Conservation (phyloP, 2,797 vertebrate species). For the Pempheris klunzingeri region DNA sequence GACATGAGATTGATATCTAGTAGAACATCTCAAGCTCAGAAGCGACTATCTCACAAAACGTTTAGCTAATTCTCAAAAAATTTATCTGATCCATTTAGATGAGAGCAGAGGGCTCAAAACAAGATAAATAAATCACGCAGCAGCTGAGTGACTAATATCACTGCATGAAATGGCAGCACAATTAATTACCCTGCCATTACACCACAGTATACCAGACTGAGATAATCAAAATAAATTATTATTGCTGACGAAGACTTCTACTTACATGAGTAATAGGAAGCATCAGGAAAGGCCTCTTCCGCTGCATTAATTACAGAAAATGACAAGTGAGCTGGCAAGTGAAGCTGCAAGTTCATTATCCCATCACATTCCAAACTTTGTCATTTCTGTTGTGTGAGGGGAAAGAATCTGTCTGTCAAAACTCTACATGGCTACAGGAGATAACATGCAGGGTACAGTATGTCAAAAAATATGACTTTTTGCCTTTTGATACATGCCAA, state of each 20-base stretch:
- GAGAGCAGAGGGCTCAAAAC: not conserved
- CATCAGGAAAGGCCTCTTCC: constrained; percentile 86
- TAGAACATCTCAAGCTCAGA: too few relatives aligned
- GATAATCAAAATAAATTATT: constrained; percentile 11
- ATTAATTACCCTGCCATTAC: not conserved
- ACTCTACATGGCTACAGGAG: too few relatives aligned
- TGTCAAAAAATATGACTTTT: too few relatives aligned
- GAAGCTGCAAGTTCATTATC: constrained; percentile 1
- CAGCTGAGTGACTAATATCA: not conserved
- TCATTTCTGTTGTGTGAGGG: too few relatives aligned
- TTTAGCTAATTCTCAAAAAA: not conserved
- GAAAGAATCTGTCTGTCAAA: too few relatives aligned
- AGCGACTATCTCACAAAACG: too few relatives aligned
- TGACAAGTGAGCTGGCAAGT: constrained; percentile 44
- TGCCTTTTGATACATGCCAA: too few relatives aligned
- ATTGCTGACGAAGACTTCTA: not conserved
- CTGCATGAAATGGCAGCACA: not conserved
- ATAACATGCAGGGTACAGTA: too few relatives aligned
- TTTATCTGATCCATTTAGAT: not conserved
- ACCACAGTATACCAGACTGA: not conserved
- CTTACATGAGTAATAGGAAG: constrained; percentile 3
- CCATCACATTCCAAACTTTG: not conserved
- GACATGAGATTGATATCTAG: too few relatives aligned
- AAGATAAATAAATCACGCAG: not conserved
- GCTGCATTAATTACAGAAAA: constrained; percentile 93